A percentile compares a stretch with the other conserved stretches of the same genome.
Conservation (phyloP, 1,140 invertebrate genomes). For the Neelides sp. region DNA sequence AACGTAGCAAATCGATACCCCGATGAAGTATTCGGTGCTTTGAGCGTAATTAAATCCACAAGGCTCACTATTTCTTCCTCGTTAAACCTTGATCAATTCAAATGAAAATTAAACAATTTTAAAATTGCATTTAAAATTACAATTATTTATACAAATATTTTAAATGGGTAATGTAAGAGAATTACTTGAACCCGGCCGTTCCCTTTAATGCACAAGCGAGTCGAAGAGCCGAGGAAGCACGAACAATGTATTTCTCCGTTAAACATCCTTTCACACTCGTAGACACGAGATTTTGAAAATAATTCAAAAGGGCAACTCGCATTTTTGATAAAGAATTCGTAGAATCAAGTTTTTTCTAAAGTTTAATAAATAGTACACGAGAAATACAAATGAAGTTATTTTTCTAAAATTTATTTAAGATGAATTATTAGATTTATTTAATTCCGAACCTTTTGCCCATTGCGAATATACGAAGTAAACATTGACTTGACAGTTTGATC, state of each 20-base stretch:
- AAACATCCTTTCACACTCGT: constrained; percentile 45
- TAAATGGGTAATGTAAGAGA: constrained; percentile 4
- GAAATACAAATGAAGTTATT: constrained; percentile 7
- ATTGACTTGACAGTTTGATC: constrained; percentile 78
- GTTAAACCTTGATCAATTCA: constrained; percentile 50
- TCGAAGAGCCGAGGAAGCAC: constrained; percentile 64
- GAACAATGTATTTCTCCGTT: constrained; percentile 55
- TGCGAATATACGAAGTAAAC: constrained; percentile 82
- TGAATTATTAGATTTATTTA: neutral
- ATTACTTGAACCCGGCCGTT: constrained; percentile 77
- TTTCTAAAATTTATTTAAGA: constrained; percentile 2
- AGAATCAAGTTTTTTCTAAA: constrained; percentile 58
- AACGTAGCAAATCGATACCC: constrained; percentile 86
- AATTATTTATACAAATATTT: constrained; percentile 4
- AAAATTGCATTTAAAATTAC: constrained; percentile 7
- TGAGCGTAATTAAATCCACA: constrained; percentile 71
- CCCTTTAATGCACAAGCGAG: constrained; percentile 84
- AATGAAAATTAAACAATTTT: constrained; percentile 12
- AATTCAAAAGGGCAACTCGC: constrained; percentile 62
- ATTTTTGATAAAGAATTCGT: constrained; percentile 57
- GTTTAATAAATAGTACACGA: constrained; percentile 13
- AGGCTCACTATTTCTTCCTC: constrained; percentile 81
- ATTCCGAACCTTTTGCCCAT: constrained; percentile 62
- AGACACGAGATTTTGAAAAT: constrained; percentile 44
- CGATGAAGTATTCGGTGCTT: constrained; percentile 74